A percentile compares a stretch with the other conserved stretches of the same genome.
These are phyloP conservation scores for Lagenorhynchus albirostris DNA, from an alignment of 2,113 vertebrate genomes.

Conservation along the genomic window DNA sequence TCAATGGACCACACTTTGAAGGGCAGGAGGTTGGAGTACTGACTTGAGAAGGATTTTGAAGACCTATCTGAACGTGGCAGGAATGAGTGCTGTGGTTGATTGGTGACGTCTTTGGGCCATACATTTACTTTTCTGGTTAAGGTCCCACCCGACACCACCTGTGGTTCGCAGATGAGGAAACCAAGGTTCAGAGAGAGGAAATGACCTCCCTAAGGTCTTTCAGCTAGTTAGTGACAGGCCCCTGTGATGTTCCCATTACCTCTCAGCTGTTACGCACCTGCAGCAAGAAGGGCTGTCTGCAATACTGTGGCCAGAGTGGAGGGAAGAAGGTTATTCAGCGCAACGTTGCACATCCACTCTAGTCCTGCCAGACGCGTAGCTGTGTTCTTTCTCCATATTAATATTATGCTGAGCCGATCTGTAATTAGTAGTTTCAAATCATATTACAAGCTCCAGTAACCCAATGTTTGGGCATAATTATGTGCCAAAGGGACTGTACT, in stretches of 20 bases:
- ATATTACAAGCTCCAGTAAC: slow-evolving; percentile 7
- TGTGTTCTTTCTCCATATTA: slow-evolving; percentile 24
- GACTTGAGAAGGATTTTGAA: neutral
- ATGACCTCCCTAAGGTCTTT: neutral
- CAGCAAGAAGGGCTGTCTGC: neutral
- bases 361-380: neutral
- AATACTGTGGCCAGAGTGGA: neutral
- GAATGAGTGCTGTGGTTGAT: neutral
- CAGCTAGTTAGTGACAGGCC: neutral
- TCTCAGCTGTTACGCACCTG: neutral
- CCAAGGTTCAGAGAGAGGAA: neutral
- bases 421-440: slow-evolving; percentile 39
- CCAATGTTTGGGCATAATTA: neutral
- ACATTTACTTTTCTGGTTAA: neutral
- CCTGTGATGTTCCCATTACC: neutral
- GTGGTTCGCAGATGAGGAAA: neutral
- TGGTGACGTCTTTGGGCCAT: neutral
- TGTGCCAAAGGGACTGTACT: neutral
- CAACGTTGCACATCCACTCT: neutral
- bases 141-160: neutral
- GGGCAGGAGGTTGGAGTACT: neutral
- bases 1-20: neutral
- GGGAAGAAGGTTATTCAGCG: neutral
- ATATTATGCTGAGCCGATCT: neutral
- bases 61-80: neutral